phyloP scores from a whole-genome alignment of 2,888 invertebrate species.

The Eugnorisma glareosa region DNA sequence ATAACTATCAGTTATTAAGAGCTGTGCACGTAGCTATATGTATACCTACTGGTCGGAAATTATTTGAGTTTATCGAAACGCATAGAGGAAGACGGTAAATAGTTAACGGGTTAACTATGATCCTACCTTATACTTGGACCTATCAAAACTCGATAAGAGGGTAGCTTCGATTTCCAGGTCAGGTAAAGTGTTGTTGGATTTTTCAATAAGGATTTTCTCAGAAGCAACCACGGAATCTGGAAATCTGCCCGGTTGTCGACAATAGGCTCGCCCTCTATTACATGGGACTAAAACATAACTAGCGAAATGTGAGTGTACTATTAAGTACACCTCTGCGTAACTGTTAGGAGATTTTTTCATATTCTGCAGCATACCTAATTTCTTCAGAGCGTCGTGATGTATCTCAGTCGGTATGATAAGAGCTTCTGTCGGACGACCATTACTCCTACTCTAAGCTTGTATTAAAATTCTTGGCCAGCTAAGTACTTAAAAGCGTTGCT shows the following conservation, averaged over 20 bases:
- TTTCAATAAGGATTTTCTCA: background rate
- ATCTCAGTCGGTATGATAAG: slow-evolving; percentile 42
- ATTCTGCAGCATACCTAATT: slow-evolving; percentile 10
- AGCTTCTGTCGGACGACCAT: slow-evolving; percentile 27
- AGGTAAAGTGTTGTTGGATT: background rate
- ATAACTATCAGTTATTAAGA: too few species aligned
- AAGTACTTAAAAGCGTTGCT: slow-evolving; percentile 52
- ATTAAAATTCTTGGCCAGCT: slow-evolving; percentile 53
- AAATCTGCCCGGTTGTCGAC: background rate
- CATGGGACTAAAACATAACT: background rate
- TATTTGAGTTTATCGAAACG: too few species aligned
- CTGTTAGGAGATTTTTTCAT: background rate
- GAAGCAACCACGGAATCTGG: background rate
- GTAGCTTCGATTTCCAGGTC: background rate
- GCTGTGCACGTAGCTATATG: too few species aligned
- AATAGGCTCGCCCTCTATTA: background rate
- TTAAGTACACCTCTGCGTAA: background rate
- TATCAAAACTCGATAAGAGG: background rate
- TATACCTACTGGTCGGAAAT: too few species aligned
- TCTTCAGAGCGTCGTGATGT: slow-evolving; percentile 17
- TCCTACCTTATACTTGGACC: background rate
- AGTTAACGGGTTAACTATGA: background rate
- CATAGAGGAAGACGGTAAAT: background rate
- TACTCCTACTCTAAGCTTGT: slow-evolving; percentile 39
- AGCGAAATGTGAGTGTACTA: background rate